Percentiles rank a stretch among this genome's conserved stretches.
Conservation (phyloP, 2,888 invertebrate species). For the Drosophila atripex region DNA sequence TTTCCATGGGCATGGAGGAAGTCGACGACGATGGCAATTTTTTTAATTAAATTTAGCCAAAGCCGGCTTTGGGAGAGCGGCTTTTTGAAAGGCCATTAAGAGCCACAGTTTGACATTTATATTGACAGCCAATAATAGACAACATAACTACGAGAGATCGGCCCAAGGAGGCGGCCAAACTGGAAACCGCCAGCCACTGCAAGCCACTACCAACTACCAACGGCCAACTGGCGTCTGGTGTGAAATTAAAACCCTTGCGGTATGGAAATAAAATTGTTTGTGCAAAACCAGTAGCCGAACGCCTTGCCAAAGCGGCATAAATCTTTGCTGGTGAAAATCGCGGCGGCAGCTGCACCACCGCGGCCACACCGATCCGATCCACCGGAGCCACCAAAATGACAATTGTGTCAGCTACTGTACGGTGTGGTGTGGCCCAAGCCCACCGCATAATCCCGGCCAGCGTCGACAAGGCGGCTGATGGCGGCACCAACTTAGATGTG, state of each 20-base stretch:
- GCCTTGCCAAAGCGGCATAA: slow-evolving; percentile 64
- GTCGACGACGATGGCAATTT: slow-evolving; percentile 12
- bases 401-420: slow-evolving; percentile 83
- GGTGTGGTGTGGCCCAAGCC: slow-evolving; percentile 22
- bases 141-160: slow-evolving; percentile 68
- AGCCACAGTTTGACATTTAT: slow-evolving; percentile 75
- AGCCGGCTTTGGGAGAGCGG: slow-evolving; percentile 47
- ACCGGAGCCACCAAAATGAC: slow-evolving; percentile 72
- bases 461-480: slow-evolving; percentile 30
- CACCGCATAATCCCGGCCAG: slow-evolving; percentile 31
- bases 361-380: slow-evolving; percentile 40
- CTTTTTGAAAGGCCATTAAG: slow-evolving; percentile 70
- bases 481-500: slow-evolving; percentile 57
- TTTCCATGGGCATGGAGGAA: background rate
- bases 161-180: slow-evolving; percentile 46
- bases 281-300: slow-evolving; percentile 70
- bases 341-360: slow-evolving; percentile 57
- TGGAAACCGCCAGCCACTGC: slow-evolving; percentile 35
- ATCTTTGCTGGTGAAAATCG: slow-evolving; percentile 72
- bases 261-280: slow-evolving; percentile 37
- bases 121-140: slow-evolving; percentile 80
- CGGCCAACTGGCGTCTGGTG: slow-evolving; percentile 47
- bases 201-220: slow-evolving; percentile 18
- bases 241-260: slow-evolving; percentile 63
- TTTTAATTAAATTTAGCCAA: slow-evolving; percentile 47